Base-by-base conservation (phyloP, 2,113 vertebrate species). In the Ptychochromis oligacanthus region DNA sequence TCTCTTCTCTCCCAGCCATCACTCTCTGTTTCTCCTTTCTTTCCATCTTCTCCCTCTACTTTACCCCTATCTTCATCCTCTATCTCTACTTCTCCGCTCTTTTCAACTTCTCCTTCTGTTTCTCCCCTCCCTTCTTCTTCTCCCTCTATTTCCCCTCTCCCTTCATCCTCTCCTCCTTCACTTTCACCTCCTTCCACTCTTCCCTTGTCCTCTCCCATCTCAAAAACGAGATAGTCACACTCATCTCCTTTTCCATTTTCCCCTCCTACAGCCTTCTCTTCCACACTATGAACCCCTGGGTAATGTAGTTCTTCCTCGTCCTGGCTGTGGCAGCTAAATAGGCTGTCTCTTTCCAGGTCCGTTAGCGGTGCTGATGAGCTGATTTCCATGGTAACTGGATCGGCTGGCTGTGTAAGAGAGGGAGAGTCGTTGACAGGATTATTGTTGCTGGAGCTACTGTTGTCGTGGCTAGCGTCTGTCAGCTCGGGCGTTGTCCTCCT, bases 311-410 rank as follows among this genome's bases (percentile, higher is more conserved):
- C 86, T 12, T 90, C 87, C 17, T 20, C 52, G 15, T 89, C 81
- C 57, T 80, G 81, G 46, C 54, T 74, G 6, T 15, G 36, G 62
- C 54, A 86, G 83, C 80, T 75, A 13, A 84, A 80, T 18, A 87
- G 34, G 74, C 75, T 84, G 52, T 87, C 88, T 80, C 79, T 86
- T 31, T 91, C 91, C 2, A 79, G 60, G 22, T 89, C 80, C 15
- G 85, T 62, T 13, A 55, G 52, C 0, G 77, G 86, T 17, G 77
- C 54, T 1, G 90, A 89, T 15, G 93, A 84, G 34, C 85, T 89
- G 56, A 90, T 92, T 77, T 93, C 93, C 92, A 93, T 93, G 85
- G 84, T 43, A 76, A 87, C 87, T 22, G 88, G 38, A 56, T 87
- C 60, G 3, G 77, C 28, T 20, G 82, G 54, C 38, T 65, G 85